Evolutionary conservation across 2,888 invertebrate genomes (phyloP), one percentile per base, ranked within the genome.

Genomic region (Melipona beecheii): DNA sequence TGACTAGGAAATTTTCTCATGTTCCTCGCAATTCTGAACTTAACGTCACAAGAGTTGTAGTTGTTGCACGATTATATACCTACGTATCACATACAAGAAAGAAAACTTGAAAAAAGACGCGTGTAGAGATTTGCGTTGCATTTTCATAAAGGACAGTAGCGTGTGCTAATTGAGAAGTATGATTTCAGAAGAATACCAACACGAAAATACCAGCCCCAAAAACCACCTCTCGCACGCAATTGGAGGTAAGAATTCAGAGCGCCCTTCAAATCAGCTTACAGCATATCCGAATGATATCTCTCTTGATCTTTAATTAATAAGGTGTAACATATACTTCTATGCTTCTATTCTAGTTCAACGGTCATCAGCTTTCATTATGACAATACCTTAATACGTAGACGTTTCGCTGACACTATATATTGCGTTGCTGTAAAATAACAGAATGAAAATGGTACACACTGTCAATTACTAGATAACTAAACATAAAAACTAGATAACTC

Each of bases 171-270:
- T 60, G 9, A 65, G 24, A 81, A 79, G 70, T 78, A 79, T 86
- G 83, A 69, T 93, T 92, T 83, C 89, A 93, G 93, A 92, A 93
- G 88, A 92, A 84, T 86, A 81, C 81, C 69, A 88, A 83, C 56
- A 72, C 62, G 73, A 89, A 91, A 85, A 72, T 79, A 27, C 75
- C 88, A 21, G 87, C 75, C 19, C 78, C 84, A 36, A 90, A 89
- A 68, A 75, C 72, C 75, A 81, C 78, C 43, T 52, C 88, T 19
- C 89, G 81, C 81, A 43, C 85, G 13, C 68, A 77, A n/a, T 31
- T 82, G 24, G 89, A 91, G 90, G 91, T 92, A 91, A 91, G 91
- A 84, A 60, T 71, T 43, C 69, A 69, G 71, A 83, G 66, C 43
- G 71, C 31, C n/a, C n/a, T 64, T 24, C 56, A 62, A 62, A 69